Evolutionary conservation across 2,797 vertebrate species (phyloP).

Genomic region (Sebastes paucispinis): DNA sequence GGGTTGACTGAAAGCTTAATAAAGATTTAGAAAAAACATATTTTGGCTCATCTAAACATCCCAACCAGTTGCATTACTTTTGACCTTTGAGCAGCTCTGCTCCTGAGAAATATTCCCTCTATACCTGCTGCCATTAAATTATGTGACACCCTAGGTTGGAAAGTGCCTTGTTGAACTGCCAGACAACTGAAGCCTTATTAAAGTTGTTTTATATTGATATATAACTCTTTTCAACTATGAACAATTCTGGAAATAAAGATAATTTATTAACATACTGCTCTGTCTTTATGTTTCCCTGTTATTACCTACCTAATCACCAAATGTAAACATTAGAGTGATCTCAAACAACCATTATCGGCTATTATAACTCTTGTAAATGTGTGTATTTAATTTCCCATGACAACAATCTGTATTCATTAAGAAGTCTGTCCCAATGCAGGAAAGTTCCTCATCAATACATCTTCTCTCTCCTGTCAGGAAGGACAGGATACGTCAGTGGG

Average conservation of each 20-base stretch:
- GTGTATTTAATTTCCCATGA: neutral
- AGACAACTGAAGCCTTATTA: neutral
- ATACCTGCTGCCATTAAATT: neutral
- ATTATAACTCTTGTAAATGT: neutral
- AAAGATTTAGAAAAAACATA: neutral
- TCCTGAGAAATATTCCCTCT: neutral
- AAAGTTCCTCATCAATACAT: neutral
- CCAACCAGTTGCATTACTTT: neutral
- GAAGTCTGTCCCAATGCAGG: neutral
- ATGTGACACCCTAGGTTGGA: neutral
- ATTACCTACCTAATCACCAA: neutral
- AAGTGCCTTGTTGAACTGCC: conserved; percentile 18
- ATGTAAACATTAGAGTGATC: neutral
- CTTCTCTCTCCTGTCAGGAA: conserved; percentile 44
- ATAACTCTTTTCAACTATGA: neutral
- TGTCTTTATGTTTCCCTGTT: neutral
- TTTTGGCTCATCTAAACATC: neutral
- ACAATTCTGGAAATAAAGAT: conserved; percentile 13
- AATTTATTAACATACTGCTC: neutral
- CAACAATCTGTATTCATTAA: neutral
- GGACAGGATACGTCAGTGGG: conserved; percentile 8
- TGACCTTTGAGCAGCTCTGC: neutral
- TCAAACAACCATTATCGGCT: neutral
- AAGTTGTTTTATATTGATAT: neutral
- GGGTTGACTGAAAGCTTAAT: neutral